These are phyloP conservation scores for Epizoanthus rinbou DNA, from an alignment of 92 coral and sea anemone genomes.

Conservation along the genomic window DNA sequence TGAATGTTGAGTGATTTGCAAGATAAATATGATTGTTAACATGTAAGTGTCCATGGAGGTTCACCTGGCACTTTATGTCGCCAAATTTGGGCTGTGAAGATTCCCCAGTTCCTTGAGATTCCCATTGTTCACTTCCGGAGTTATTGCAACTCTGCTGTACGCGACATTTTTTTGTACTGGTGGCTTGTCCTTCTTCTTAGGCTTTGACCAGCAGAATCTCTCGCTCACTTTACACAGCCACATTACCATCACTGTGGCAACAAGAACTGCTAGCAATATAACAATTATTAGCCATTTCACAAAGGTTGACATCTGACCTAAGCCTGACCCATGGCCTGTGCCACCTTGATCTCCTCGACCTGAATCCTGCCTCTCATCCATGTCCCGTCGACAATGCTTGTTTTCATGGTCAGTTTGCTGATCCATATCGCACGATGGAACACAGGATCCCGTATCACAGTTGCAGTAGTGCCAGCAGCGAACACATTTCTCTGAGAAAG, in stretches of 20 bases:
- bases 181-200: constrained; percentile 34
- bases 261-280: constrained; percentile 71
- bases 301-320: constrained; percentile 68
- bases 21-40: not conserved
- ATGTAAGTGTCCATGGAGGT: not conserved
- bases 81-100: constrained; percentile 31
- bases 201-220: constrained; percentile 78
- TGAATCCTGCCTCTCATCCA: constrained; percentile 5
- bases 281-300: constrained; percentile 84
- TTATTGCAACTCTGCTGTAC: constrained; percentile 51
- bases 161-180: constrained; percentile 55
- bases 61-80: not conserved
- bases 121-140: constrained; percentile 61
- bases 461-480: constrained; percentile 83
- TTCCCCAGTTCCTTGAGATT: constrained; percentile 63
- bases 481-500: constrained; percentile 66
- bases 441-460: constrained; percentile 84
- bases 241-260: constrained; percentile 72
- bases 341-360: constrained; percentile 33
- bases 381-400: constrained; percentile 58
- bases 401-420: constrained; percentile 62
- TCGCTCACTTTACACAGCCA: constrained; percentile 79
- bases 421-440: constrained; percentile 66
- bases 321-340: constrained; percentile 21
- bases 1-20: not conserved